Evolutionary conservation across 2,888 invertebrate species (phyloP).

Genomic region (Coelinius sp.): DNA sequence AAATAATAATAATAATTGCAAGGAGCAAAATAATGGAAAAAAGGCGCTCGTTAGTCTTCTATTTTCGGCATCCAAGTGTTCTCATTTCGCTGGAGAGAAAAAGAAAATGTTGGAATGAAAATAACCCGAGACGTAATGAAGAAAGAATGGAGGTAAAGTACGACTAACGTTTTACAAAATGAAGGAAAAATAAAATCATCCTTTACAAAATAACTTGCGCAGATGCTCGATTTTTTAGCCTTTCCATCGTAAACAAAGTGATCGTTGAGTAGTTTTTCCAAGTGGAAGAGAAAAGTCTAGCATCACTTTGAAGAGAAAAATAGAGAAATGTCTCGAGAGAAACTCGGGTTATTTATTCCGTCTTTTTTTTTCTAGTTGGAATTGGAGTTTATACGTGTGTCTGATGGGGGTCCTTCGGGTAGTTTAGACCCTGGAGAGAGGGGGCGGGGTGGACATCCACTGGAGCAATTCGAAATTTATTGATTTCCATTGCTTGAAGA

Average conservation of each 20-base stretch:
- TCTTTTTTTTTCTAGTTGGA: neutral
- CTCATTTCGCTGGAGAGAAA: conserved; percentile 13
- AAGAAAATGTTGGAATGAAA: neutral
- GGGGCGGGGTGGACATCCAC: neutral
- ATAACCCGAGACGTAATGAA: conserved; percentile 1
- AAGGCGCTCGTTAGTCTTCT: conserved; percentile 36
- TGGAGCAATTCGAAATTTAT: neutral
- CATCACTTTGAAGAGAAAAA: neutral
- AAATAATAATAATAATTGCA: neutral
- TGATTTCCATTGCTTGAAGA: neutral
- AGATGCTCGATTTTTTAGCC: neutral
- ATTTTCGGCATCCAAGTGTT: conserved; percentile 13
- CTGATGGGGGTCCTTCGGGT: neutral
- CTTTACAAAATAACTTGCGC: too few species aligned
- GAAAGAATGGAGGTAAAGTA: neutral
- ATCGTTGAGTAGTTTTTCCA: neutral
- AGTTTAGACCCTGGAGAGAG: too few species aligned
- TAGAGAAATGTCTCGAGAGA: neutral
- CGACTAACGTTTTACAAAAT: conserved; percentile 7
- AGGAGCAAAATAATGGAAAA: neutral
- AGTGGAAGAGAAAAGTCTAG: neutral
- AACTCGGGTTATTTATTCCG: neutral
- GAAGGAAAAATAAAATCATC: neutral
- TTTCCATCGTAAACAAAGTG: conserved; percentile 15
- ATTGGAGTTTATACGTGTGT: neutral